Evolutionary conservation across 1,140 invertebrate genomes (phyloP).

Genomic region (Drosophila serrata): DNA sequence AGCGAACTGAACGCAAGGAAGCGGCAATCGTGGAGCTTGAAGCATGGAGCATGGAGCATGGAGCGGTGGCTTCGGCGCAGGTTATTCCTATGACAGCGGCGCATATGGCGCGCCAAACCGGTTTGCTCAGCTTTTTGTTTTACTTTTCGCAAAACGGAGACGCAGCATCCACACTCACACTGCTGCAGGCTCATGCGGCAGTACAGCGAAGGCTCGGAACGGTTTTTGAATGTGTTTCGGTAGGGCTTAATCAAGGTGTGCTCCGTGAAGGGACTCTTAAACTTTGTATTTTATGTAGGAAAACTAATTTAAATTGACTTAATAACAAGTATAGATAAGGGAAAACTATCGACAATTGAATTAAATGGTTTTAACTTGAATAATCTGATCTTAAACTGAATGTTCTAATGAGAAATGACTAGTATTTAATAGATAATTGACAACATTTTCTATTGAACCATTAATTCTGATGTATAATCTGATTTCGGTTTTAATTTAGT

Average conservation of each 20-base stretch:
- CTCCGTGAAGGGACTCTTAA: conserved; percentile 8
- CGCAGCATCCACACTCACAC: conserved; percentile 52
- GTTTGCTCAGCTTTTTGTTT: conserved; percentile 59
- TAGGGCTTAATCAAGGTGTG: background rate
- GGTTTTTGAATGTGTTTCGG: conserved; percentile 11
- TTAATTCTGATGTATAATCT: too few species aligned
- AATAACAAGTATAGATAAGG: too few species aligned
- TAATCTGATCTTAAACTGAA: too few species aligned
- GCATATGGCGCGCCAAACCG: conserved; percentile 75
- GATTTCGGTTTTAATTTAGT: too few species aligned
- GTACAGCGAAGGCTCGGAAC: conserved; percentile 16
- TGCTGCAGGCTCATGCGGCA: background rate
- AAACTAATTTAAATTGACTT: background rate
- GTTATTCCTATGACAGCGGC: conserved; percentile 76
- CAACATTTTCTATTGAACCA: background rate
- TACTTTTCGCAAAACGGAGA: conserved; percentile 53
- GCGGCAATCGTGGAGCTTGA: conserved; percentile 26
- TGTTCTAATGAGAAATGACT: background rate
- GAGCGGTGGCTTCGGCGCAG: conserved; percentile 39
- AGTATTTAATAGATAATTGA: background rate
- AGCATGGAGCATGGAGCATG: conserved; percentile 18
- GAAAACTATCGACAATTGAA: background rate
- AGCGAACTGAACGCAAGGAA: conserved; percentile 57
- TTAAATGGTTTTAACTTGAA: background rate
- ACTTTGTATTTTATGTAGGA: background rate